A percentile compares a stretch with the other conserved stretches of the same genome.
Conservation (phyloP, 2,888 invertebrate species). For the Orthosia incerta region DNA sequence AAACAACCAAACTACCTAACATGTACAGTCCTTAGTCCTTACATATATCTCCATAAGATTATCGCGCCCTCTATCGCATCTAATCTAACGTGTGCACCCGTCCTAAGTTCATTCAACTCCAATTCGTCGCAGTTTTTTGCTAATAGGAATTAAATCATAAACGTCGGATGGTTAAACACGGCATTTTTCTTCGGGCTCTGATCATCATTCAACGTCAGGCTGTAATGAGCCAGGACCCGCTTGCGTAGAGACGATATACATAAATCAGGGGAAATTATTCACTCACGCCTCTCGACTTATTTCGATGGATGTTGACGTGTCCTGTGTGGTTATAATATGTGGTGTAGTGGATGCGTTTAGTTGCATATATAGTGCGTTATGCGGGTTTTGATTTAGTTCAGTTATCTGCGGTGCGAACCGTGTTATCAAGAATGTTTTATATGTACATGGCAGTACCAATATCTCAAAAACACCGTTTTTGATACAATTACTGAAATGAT, state of each 20-base stretch:
- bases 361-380: neutral
- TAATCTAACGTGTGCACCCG: constrained; percentile 45
- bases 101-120: constrained; percentile 66
- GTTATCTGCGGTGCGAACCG: too few species aligned
- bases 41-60: constrained; percentile 58
- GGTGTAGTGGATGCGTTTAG: constrained; percentile 11
- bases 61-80: constrained; percentile 44
- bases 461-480: too few species aligned
- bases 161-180: constrained; percentile 80
- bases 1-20: constrained; percentile 43
- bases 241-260: constrained; percentile 78
- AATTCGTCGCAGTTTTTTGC: constrained; percentile 75
- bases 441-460: too few species aligned
- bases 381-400: neutral
- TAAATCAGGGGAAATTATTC: constrained; percentile 85
- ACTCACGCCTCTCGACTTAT: constrained; percentile 81
- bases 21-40: constrained; percentile 33
- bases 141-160: constrained; percentile 84
- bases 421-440: too few species aligned
- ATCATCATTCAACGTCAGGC: constrained; percentile 87
- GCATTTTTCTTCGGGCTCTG: constrained; percentile 82
- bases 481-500: too few species aligned
- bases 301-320: constrained; percentile 75
- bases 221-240: constrained; percentile 85
- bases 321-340: constrained; percentile 59